phyloP scores from a whole-genome alignment of 2,888 invertebrate genomes.

The Isoperla grammatica region DNA sequence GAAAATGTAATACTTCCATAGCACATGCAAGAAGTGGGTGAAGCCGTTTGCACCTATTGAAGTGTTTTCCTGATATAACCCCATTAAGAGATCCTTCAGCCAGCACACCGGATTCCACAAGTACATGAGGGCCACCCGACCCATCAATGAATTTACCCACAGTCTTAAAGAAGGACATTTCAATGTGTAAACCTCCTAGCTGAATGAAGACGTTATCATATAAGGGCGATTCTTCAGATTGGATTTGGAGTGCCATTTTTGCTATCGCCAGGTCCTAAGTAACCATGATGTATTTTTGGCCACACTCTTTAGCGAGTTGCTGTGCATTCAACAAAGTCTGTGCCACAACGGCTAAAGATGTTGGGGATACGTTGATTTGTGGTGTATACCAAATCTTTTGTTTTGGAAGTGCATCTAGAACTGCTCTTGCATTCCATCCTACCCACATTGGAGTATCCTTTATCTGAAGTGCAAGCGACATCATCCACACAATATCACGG shows the following conservation, averaged over 20 bases:
- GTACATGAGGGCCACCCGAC: constrained; percentile 31
- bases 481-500: constrained; percentile 25
- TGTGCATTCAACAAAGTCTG: constrained; percentile 29
- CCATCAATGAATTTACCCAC: constrained; percentile 31
- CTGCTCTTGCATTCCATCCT: constrained; percentile 29
- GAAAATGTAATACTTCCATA: constrained; percentile 34
- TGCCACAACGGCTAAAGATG: constrained; percentile 30
- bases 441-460: constrained; percentile 32
- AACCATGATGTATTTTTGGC: constrained; percentile 21
- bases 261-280: constrained; percentile 32
- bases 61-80: constrained; percentile 34
- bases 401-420: constrained; percentile 22
- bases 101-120: constrained; percentile 28
- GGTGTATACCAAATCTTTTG: constrained; percentile 34
- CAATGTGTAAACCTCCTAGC: constrained; percentile 29
- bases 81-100: constrained; percentile 32
- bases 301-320: constrained; percentile 28
- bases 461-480: constrained; percentile 26
- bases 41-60: constrained; percentile 30
- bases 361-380: constrained; percentile 35
- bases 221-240: constrained; percentile 27
- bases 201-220: constrained; percentile 29
- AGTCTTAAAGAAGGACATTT: constrained; percentile 32
- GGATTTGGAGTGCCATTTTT: constrained; percentile 33
- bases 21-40: constrained; percentile 32